phyloP scores from a whole-genome alignment of 2,113 vertebrate species.

The Dipodomys ordii region DNA sequence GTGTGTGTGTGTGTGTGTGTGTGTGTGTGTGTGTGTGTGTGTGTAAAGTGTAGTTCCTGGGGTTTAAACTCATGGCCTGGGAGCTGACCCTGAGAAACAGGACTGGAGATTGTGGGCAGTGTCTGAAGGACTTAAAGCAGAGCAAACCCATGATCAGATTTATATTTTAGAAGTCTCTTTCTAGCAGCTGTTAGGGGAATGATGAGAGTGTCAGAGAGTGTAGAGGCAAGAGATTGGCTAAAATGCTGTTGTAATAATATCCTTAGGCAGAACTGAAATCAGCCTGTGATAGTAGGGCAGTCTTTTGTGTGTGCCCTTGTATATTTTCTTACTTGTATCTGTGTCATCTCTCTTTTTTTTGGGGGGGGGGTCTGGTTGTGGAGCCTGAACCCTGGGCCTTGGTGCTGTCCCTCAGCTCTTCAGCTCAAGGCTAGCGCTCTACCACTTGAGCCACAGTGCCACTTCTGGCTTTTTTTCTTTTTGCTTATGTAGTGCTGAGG shows the following conservation, averaged over 20 bases:
- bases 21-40: too few relatives aligned
- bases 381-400: too few relatives aligned
- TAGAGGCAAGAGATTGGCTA: not conserved
- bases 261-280: not conserved
- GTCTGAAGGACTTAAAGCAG: not conserved
- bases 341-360: not conserved
- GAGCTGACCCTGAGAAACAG: not conserved
- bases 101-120: not conserved
- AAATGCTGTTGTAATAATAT: not conserved
- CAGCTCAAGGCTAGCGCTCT: too few relatives aligned
- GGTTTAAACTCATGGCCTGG: too few relatives aligned
- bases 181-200: not conserved
- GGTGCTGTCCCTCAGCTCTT: too few relatives aligned
- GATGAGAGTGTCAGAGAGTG: not conserved
- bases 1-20: too few relatives aligned
- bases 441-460: too few relatives aligned
- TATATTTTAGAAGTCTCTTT: conserved; percentile 19
- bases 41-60: too few relatives aligned
- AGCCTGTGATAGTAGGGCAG: too few relatives aligned
- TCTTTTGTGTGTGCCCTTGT: not conserved
- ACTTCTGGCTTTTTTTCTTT: too few relatives aligned
- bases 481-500: too few relatives aligned
- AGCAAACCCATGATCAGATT: not conserved
- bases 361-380: too few relatives aligned
- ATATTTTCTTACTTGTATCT: not conserved